Evolutionary conservation across 2,888 invertebrate species (phyloP).

Genomic region (Zootermopsis nevadensis): DNA sequence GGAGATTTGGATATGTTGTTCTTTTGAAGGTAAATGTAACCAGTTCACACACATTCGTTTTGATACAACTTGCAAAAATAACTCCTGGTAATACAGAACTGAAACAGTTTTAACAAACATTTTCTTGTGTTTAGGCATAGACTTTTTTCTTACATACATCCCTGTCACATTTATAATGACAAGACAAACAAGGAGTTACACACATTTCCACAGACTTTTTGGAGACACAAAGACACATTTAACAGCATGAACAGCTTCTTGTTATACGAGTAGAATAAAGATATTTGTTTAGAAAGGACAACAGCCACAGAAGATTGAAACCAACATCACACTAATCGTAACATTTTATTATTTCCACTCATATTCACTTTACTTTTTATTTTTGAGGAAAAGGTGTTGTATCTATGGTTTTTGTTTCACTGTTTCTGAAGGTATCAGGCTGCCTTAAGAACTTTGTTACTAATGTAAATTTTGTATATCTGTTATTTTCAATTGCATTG

Average conservation of each 20-base stretch:
- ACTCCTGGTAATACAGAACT: neutral
- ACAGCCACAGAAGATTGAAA: constrained; percentile 35
- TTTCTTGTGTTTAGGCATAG: neutral
- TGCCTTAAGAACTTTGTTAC: neutral
- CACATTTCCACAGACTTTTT: constrained; percentile 27
- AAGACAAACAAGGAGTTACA: constrained; percentile 35
- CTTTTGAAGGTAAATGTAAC: constrained; percentile 32
- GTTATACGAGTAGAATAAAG: constrained; percentile 31
- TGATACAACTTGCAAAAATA: neutral
- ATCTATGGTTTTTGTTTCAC: constrained; percentile 23
- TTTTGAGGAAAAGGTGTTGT: constrained; percentile 10
- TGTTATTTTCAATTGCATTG: too few species aligned
- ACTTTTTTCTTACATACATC: neutral
- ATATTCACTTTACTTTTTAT: constrained; percentile 26
- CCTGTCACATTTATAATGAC: neutral
- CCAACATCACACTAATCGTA: constrained; percentile 33
- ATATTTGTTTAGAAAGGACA: constrained; percentile 39
- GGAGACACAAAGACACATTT: constrained; percentile 44
- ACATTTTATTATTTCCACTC: constrained; percentile 26
- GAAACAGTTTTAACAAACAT: neutral
- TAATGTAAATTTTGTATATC: neutral
- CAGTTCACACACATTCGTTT: neutral
- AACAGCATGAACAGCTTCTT: constrained; percentile 33
- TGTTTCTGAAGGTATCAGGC: constrained; percentile 21
- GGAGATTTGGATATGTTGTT: constrained; percentile 30